phyloP scores from a whole-genome alignment of 2,113 vertebrate genomes.

The Petroica traversi region DNA sequence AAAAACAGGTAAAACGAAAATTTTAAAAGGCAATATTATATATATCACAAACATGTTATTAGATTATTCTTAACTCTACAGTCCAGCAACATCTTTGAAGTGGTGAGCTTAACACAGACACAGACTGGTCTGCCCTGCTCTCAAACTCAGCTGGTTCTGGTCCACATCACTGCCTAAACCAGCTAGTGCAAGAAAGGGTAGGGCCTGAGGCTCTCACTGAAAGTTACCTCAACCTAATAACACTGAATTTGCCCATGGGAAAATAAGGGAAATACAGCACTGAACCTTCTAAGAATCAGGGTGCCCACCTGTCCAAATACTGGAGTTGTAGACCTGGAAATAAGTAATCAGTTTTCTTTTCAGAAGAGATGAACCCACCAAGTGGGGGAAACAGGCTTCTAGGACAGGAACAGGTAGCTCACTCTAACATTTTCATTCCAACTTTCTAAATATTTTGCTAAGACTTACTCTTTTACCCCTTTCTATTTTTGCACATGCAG shows the following conservation, averaged over 20 bases:
- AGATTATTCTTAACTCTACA: neutral
- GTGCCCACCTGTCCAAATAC: neutral
- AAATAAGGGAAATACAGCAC: neutral
- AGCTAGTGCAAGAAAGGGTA: neutral
- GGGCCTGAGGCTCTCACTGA: neutral
- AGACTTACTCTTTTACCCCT: neutral
- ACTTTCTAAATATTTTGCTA: neutral
- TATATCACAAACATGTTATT: neutral
- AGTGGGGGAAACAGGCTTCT: neutral
- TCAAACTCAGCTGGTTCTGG: neutral
- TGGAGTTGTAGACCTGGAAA: neutral
- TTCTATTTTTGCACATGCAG: neutral
- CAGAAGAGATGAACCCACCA: neutral
- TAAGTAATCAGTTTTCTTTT: neutral
- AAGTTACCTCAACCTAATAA: neutral
- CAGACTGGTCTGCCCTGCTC: neutral
- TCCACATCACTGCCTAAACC: neutral
- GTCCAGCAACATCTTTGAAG: neutral
- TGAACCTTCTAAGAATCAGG: neutral
- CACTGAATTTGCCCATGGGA: neutral
- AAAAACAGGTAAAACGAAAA: rapidly evolving
- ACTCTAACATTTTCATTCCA: neutral
- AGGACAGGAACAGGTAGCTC: neutral
- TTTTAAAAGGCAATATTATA: neutral
- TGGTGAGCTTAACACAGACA: neutral